Base-by-base conservation (phyloP, 1,140 invertebrate species). In the Cheumatopsyche charites region DNA sequence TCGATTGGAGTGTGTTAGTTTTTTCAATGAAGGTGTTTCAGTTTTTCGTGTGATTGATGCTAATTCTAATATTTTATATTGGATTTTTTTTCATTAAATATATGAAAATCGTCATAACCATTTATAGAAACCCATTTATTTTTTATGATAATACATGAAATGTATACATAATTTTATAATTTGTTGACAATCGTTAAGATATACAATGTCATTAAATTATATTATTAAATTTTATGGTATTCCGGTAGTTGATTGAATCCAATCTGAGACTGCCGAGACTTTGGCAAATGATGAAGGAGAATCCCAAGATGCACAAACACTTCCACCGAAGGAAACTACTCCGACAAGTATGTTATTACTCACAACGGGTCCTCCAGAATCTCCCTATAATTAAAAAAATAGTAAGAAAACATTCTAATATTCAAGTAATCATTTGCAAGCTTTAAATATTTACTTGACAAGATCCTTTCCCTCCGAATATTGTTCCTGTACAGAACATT, bases 401-500 rank as follows among this genome's bases (percentile, higher is more conserved):
- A 36, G 3, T 9, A 4, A 3, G 9, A 9, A 36, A 36, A 36
- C 9, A 4, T 36, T 36, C 29, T 36, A 36, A 36, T 4, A 36
- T 4, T 4, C n/a, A 36, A 36, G 9, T 36, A 36, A 9, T 36
- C 6, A 47, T 19, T 36, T 36, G 29, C 29, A 36, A 4, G 9
- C 3, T 36, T 36, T 36, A n/a, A 47, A 26, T 58, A 26, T 26
- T 62, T 62, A 84, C 83, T 81, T 83, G 82, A 77, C 82, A 84
- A 25, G 81, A 82, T 26, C 82, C 83, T 0, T 81, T 82, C 5
- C 82, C 82, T 52, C 81, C 82, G 1, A 84, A 81, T 7, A 83
- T 77, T 69, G 82, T 82, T 66, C 83, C 82, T 0, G 80, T 82
- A 63, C 83, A 84, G 73, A 84, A 84, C 83, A 83, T 84, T 67